Base-by-base conservation (phyloP, 2,888 invertebrate genomes). In the Lepidochrysops patricia region DNA sequence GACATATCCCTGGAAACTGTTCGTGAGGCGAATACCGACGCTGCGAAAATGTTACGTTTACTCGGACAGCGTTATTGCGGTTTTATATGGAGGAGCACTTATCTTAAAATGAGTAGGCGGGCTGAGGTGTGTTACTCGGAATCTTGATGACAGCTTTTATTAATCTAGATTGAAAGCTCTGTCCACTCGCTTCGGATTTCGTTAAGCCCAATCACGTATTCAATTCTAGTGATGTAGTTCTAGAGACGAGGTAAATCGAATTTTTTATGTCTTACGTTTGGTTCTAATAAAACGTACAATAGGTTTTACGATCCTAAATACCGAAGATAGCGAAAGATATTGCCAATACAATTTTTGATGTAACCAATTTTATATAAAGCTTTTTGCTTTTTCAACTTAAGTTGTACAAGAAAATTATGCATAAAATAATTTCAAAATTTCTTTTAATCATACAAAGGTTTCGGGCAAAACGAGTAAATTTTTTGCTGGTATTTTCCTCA, bases 1-100 rank as follows among this genome's bases (percentile, higher is more conserved):
- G 54, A 54, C 54, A 54, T 64, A 64, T 65, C 54, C 54, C 54
- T 54, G 15, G 54, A 29, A 54, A 66, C 66, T 65, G 70, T 61
- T 72, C 74, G 76, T 77, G 73, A 68, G 71, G 71, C 71, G 86
- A 82, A 87, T 87, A 84, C 83, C 79, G 84, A 86, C 84, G 72
- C 70, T 67, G 72, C 72, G 75, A 69, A 75, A 80, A 81, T 72
- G 74, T 69, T 65, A 65, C 69, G 70, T 69, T 68, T 70, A 70
- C 77, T 76, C 73, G 76, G 77, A 77, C 79, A 75, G 76, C 77
- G 73, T 76, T 76, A 76, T 74, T 75, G 74, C 71, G 71, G 74
- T 71, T 84, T 84, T 81, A 81, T 83, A 84, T 80, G 75, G 80
- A 77, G 77, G 73, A 59, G 75, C 74, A 79, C 78, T 82, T 80